Conservation (phyloP, 2,797 vertebrate genomes). For the Loriculus beryllinus region DNA sequence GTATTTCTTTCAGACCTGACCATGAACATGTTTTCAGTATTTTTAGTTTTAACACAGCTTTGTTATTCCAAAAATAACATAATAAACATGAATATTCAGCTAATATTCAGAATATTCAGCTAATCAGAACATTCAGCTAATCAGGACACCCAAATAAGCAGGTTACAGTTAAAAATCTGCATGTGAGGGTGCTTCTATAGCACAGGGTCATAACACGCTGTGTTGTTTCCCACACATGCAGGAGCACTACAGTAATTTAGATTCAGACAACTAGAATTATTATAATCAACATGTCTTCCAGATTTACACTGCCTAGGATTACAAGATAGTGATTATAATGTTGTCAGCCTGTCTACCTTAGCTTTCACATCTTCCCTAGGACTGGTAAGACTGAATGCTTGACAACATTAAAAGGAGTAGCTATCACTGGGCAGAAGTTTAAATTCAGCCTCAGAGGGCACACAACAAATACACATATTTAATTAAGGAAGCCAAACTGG, state of each 20-base stretch:
- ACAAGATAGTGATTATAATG: not conserved
- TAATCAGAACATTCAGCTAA: not conserved
- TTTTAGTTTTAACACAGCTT: not conserved
- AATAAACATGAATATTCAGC: not conserved
- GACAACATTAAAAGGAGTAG: not conserved
- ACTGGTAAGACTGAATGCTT: not conserved
- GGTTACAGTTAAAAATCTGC: not conserved
- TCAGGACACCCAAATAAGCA: not conserved
- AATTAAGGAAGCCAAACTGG: constrained; percentile 7
- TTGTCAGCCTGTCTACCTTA: not conserved
- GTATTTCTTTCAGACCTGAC: not conserved
- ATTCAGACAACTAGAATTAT: constrained; percentile 18
- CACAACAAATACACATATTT: not conserved
- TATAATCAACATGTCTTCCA: not conserved
- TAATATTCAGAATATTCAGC: not conserved
- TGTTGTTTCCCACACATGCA: not conserved
- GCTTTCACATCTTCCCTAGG: not conserved
- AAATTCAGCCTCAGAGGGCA: not conserved
- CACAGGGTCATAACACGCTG: not conserved
- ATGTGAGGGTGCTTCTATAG: not conserved
- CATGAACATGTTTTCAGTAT: not conserved
- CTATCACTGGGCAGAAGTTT: not conserved
- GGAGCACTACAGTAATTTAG: not conserved
- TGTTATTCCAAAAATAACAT: not conserved
- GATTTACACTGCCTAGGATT: not conserved